These are phyloP conservation scores for Barnardius zonarius DNA, from an alignment of 2,113 vertebrate genomes.

Conservation along the genomic window DNA sequence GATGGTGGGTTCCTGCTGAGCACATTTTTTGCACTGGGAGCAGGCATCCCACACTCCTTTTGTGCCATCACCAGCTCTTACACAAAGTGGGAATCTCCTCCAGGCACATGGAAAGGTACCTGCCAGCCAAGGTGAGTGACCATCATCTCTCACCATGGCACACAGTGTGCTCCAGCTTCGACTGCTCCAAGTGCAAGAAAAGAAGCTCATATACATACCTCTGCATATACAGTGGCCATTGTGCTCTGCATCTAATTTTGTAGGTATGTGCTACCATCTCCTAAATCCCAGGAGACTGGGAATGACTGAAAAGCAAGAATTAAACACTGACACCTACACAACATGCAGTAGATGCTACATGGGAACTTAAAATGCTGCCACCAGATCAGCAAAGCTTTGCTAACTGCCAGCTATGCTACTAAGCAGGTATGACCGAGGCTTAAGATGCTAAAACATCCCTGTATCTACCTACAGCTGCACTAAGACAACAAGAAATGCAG, in stretches of 20 bases:
- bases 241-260: neutral
- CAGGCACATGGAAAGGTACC: neutral
- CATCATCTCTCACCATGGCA: rapidly evolving
- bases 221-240: neutral
- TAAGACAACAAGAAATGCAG: neutral
- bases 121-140: neutral
- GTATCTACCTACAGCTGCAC: neutral
- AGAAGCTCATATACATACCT: neutral
- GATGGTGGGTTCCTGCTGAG: neutral
- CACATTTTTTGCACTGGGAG: neutral
- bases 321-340: too few species aligned
- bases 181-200: neutral
- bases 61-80: neutral
- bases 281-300: neutral
- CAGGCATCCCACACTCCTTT: neutral
- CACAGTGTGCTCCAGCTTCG: neutral
- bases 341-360: neutral
- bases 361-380: neutral
- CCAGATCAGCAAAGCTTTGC: neutral
- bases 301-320: neutral
- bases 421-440: neutral
- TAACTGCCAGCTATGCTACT: neutral
- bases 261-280: neutral
- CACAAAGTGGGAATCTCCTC: neutral
- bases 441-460: neutral